phyloP scores from a whole-genome alignment of 2,113 vertebrate species.

The Struthio camelus region DNA sequence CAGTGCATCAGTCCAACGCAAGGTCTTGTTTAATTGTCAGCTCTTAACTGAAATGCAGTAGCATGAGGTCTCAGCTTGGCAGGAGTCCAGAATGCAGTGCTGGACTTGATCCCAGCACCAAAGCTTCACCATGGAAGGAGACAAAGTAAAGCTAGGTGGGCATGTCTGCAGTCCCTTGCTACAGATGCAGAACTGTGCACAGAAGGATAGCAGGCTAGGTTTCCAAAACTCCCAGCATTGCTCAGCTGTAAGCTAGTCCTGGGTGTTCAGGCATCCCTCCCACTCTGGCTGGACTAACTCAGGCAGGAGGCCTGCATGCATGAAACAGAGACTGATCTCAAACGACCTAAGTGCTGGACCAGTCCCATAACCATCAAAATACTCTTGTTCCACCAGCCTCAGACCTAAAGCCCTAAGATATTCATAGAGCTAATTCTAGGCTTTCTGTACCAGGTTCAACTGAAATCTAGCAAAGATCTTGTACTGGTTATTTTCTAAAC shows the following conservation, averaged over 20 bases:
- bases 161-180: neutral
- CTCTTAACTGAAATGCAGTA: neutral
- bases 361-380: neutral
- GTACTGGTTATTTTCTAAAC: neutral
- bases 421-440: neutral
- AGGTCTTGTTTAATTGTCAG: neutral
- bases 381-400: neutral
- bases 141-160: neutral
- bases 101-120: neutral
- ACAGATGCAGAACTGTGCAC: neutral
- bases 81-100: neutral
- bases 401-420: neutral
- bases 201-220: neutral
- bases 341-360: neutral
- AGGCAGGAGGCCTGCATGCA: neutral
- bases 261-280: neutral
- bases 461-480: neutral
- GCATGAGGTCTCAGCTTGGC: neutral
- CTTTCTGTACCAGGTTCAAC: neutral
- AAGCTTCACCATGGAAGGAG: neutral
- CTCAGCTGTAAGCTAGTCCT: neutral
- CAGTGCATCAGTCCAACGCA: neutral
- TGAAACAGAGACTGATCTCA: neutral
- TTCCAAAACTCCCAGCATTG: neutral
- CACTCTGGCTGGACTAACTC: neutral